Base-by-base conservation (phyloP, 2,797 vertebrate species). In the Molossus alvarezi region DNA sequence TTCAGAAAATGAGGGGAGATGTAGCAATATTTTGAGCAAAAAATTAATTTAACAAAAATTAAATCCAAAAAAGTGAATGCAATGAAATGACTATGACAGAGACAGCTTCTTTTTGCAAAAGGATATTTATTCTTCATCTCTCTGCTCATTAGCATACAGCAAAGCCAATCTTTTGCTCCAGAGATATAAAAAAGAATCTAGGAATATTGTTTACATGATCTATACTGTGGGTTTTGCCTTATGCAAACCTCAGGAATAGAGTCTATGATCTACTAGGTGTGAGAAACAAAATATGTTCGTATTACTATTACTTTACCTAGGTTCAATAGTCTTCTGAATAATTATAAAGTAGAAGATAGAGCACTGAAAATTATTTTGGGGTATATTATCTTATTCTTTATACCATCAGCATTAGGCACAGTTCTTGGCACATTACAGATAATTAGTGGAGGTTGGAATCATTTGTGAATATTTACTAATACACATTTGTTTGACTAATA, bases 211-310 rank as follows among this genome's bases (percentile, higher is more conserved):
- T 79, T 93, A 72, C 4, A 9, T 51, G 37, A 48, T 60, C 58
- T 33, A 12, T 71, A 45, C 48, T 65, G 5, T 15, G 5, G 55
- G 23, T 75, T 65, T 91, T 69, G 33, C 48, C 88, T 94, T 76
- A 64, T 69, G 58, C 29, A 90, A 90, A 90, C 27, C 10, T 93
- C 71, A 75, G 33, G 1, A 94, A 69, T 29, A 82, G 53, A 86
- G 86, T 84, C 57, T 51, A 45, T 77, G 58, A 90, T 41, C 7
- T 53, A 23, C 25, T 73, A 79, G 17, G 9, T 90, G 2, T 33
- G 53, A 92, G 64, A 83, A 81, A 82, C 5, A 88, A 73, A 86
- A 64, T 80, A 82, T 71, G 69, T 96, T 88, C 76, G 17, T 75
- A 75, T 69, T n/a, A 60, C 6, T 85, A 51, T 75, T 86, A 18